Conservation (phyloP, 2,888 invertebrate species). For the Meghimatium bilineatum region DNA sequence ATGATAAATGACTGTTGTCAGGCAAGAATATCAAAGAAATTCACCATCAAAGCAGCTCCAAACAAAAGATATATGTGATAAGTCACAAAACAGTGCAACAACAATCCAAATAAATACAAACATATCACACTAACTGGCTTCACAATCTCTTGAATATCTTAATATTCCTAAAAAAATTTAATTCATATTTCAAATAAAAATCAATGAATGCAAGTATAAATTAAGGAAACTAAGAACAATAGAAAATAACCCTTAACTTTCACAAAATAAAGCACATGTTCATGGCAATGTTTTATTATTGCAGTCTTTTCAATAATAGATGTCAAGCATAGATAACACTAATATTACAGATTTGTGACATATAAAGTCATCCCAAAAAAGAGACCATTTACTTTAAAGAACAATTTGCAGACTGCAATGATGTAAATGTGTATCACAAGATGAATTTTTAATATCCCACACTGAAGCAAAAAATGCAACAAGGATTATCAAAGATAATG, state of each 20-base stretch:
- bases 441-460: not conserved
- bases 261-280: not conserved
- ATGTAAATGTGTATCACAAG: not conserved
- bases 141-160: too few species aligned
- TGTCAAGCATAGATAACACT: not conserved
- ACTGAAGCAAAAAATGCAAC: not conserved
- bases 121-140: too few species aligned
- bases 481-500: too few species aligned
- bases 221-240: not conserved
- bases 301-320: not conserved
- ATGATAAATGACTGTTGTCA: too few species aligned
- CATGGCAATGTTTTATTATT: not conserved
- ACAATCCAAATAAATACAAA: too few species aligned
- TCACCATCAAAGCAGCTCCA: too few species aligned
- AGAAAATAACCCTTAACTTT: not conserved
- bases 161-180: too few species aligned
- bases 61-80: too few species aligned
- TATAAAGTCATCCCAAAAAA: too few species aligned
- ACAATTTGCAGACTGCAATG: not conserved
- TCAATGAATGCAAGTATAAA: not conserved
- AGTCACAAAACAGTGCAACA: too few species aligned
- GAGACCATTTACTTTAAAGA: not conserved
- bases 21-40: too few species aligned
- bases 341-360: not conserved
- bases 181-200: not conserved